phyloP scores from a whole-genome alignment of 2,113 vertebrate species.

The Lipotes vexillifer region DNA sequence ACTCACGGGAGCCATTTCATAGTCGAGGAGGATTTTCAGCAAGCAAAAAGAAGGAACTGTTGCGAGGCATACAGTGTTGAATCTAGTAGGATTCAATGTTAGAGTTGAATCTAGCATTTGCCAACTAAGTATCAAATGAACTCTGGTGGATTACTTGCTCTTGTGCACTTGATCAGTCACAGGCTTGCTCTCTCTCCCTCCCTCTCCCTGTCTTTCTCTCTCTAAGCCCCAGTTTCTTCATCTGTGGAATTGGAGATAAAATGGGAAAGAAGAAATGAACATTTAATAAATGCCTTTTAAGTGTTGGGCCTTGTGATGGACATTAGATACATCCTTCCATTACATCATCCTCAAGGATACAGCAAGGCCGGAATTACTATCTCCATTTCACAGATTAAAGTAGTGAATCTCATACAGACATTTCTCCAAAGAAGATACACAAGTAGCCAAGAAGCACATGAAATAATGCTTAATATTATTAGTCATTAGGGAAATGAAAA shows the following conservation, averaged over 20 bases:
- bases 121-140: neutral
- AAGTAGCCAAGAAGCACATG: neutral
- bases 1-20: neutral
- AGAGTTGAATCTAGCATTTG: neutral
- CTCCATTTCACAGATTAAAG: conserved; percentile 23
- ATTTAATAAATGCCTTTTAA: conserved; percentile 13
- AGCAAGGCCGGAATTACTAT: neutral
- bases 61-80: neutral
- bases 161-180: neutral
- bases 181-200: neutral
- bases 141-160: neutral
- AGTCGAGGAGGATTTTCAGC: neutral
- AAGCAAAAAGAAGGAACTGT: neutral
- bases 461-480: conserved; percentile 25
- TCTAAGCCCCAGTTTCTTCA: neutral
- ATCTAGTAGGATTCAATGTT: neutral
- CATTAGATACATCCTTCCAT: neutral
- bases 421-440: neutral
- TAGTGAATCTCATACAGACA: neutral
- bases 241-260: neutral
- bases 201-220: neutral
- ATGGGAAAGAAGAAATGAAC: conserved; percentile 1
- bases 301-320: neutral
- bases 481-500: conserved; percentile 15
- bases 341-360: neutral